Base-by-base conservation (phyloP, 2,888 invertebrate species). In the Helobdella robusta region DNA sequence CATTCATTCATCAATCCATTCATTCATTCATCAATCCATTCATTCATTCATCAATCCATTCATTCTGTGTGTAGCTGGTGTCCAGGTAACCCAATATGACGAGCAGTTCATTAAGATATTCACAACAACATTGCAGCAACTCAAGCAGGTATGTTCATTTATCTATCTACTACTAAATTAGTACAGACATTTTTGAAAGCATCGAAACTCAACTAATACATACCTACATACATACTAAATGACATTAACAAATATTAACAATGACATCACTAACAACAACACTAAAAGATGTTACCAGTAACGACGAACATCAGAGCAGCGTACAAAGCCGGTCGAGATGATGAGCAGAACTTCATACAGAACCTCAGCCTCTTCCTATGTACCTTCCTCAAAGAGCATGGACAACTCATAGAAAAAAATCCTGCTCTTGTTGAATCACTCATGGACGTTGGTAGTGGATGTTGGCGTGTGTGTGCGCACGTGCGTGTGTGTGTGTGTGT, bases 271-370 rank as follows among this genome's bases (percentile, higher is more conserved):
- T 18, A 23, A 52, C 52, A 23, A 23, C 15, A 52, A 23, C 8
- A 52, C 11, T 15, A 11, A 52, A 52, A 79, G 77, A 94, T 95
- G 88, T 84, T 97, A 73, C 92, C 94, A 1, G 82, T 89, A 54
- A 86, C 86, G 66, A 91, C 94, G 5, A 92, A 95, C 77, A 91
- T 99, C 76, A 87, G 89, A 72, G 88, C 89, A 70, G 94, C 95
- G 1, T 99, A 97, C 81, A 87, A 91, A 60, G 85, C 86, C 71
- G 97, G 97, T 30, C 85, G 87, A 73, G 95, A 97, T 80, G 89
- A 91, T 76, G 97, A 99, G 78, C 98, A 99, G 80, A 92, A 94
- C 76, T 97, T 99, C 79, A 95, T 99, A 69, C 95, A 97, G 78
- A 97, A 98, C 82, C 84, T 99, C 72, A 93, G 95, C 65, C 85